Evolutionary conservation across 2,888 invertebrate species (phyloP), one percentile per base, ranked within the genome.

Genomic region (Meloe dianella): DNA sequence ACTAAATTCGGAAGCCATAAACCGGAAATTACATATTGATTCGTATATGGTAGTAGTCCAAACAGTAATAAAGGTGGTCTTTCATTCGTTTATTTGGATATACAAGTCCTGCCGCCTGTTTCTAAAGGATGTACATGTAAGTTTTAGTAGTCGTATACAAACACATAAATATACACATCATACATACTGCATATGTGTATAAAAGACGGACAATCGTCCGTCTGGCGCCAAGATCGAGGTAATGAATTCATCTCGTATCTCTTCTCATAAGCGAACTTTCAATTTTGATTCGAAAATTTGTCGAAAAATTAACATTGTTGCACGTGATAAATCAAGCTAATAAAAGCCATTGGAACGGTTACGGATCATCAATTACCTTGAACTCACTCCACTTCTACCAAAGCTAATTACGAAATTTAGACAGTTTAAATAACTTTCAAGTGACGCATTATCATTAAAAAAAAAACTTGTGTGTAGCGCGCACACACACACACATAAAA

Each of bases 11-110:
- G 35, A 54, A 47, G 61, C 61, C 32, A 35, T 64, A 67, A 63
- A 64, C 58, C 24, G 61, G 38, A 35, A 57, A 61, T 57, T 64
- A 61, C 67, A 65, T 68, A 68, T 68, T 68, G 68, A 68, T 68
- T 68, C 61, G 61, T 61, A 63, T 41, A 63, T 57, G 61, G 54
- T 61, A 58, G 60, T 60, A 67, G 61, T 58, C 57, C 62, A 60
- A 47, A 10, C 47, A 67, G 64, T 67, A 63, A 64, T 67, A 67
- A 67, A 67, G 67, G 67, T 67, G 67, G 67, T 65, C 61, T 47
- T 47, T 47, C 47, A 47, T 47, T 47, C 10, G 20, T 35, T 35
- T 35, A 35, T 35, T 35, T 35, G 1, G 14, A 35, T 14, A 2
- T 47, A 20, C 41, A 41, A 17, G 41, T 41, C 7, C 41, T 41